Evolutionary conservation across 2,797 vertebrate species (phyloP), one percentile per base, ranked within the genome.

Genomic region (Heterohyrax brucei): DNA sequence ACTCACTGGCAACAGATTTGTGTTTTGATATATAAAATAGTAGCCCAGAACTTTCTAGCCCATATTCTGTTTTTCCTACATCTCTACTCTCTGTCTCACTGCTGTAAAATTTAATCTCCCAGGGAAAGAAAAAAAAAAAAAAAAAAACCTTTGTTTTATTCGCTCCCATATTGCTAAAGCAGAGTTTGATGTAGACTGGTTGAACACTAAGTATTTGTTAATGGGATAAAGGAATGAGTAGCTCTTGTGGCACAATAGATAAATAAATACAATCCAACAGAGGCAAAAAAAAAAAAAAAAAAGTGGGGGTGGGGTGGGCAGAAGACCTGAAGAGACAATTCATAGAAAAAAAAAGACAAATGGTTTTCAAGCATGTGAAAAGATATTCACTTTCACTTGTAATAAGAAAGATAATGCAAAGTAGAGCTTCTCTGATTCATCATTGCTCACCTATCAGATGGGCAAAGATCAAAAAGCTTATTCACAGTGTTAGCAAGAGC

Each of bases 111-210:
- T 89, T 75, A 81, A 85, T 89, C 59, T 80, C 39, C 8, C 46
- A 33, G 26, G 76, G 75, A 68, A 91, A 94, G 88, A 56, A 89
- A 33, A 75, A 94, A 94, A 91, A 56, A 56, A 89, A 33, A 75
- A 94, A 94, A 91, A 56, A 89, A 33, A 75, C 21, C 12, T 84
- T 85, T 9, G 62, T 64, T 72, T 33, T 78, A 22, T 77, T 82
- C 62, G 77, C 53, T 83, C 14, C n/a, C 44, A 64, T 46, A 14
- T 70, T 89, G 53, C 21, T 86, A 53, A 86, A 89, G 64, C 28
- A 88, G 53, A 56, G 68, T 50, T 61, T 70, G 78, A 39, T 50
- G 88, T 1, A 76, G 0, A 2, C 46, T 59, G 44, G 12, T 56
- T 56, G 53, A 77, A 50, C 75, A 85, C 22, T 79, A 89, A 85